Percentiles rank a stretch among this genome's conserved stretches.
These are phyloP conservation scores for Nymphalis c-album DNA, from an alignment of 2,888 invertebrate genomes.

Conservation along the genomic window DNA sequence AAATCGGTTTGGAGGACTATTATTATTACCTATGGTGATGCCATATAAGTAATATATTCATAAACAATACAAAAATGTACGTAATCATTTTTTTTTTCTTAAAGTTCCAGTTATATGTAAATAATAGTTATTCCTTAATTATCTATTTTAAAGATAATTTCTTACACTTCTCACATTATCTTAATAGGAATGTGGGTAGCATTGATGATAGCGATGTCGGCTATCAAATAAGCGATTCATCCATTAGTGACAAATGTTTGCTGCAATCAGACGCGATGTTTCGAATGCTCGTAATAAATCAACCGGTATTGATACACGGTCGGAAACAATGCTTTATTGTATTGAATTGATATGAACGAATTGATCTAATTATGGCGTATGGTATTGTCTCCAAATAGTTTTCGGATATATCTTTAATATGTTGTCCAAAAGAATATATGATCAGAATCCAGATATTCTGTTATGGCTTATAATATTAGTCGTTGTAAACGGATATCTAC, in stretches of 20 bases:
- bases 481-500: too few species aligned
- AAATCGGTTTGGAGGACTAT: too few species aligned
- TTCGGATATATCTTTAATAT: background rate
- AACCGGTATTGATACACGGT: slow-evolving; percentile 31
- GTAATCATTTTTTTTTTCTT: too few species aligned
- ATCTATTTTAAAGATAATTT: background rate
- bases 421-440: background rate
- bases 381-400: background rate
- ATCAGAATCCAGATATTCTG: background rate
- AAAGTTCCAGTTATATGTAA: too few species aligned
- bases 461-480: background rate
- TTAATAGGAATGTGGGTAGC: background rate
- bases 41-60: background rate
- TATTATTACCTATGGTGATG: too few species aligned
- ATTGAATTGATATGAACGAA: slow-evolving; percentile 18
- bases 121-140: too few species aligned
- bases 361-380: slow-evolving; percentile 14
- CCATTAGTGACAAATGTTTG: slow-evolving; percentile 44
- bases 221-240: slow-evolving; percentile 40
- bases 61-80: background rate
- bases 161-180: background rate
- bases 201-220: slow-evolving; percentile 14
- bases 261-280: slow-evolving; percentile 37
- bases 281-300: slow-evolving; percentile 36
- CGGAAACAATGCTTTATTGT: slow-evolving; percentile 12